Conservation (phyloP, 64 coral and sea anemone genomes). For the Montipora capricornis region DNA sequence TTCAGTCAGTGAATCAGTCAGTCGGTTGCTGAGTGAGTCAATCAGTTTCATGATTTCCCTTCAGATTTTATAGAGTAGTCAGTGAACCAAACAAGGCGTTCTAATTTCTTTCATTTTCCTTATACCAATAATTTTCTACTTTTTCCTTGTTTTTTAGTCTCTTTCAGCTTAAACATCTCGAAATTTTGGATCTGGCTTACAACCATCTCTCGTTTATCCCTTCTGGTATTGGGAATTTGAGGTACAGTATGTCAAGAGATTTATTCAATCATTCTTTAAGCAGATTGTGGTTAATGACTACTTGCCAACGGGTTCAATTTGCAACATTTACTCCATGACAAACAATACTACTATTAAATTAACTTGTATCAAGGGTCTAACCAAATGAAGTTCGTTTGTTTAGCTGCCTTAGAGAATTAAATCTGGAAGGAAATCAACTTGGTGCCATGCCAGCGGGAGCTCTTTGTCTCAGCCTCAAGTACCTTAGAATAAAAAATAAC, state of each 20-base stretch:
- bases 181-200: constrained; percentile 88
- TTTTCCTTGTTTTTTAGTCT: constrained; percentile 50
- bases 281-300: not conserved
- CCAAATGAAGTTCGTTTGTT: not conserved
- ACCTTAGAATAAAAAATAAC: constrained; percentile 81
- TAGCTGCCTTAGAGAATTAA: constrained; percentile 72
- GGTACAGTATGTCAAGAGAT: constrained; percentile 11
- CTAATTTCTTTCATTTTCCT: not conserved
- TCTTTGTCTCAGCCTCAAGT: constrained; percentile 71
- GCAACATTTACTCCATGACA: too few relatives aligned
- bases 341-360: too few relatives aligned
- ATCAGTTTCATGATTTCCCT: too few relatives aligned
- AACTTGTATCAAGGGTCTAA: not conserved
- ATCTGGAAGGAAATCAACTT: constrained; percentile 90
- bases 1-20: too few relatives aligned
- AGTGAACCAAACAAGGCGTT: too few relatives aligned
- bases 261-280: not conserved
- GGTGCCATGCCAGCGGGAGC: constrained; percentile 75
- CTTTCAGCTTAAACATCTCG: constrained; percentile 80
- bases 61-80: too few relatives aligned
- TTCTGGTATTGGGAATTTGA: constrained; percentile 84
- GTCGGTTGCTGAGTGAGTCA: too few relatives aligned
- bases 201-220: constrained; percentile 94
- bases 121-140: not conserved
- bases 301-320: too few relatives aligned